Evolutionary conservation across 2,797 vertebrate species (phyloP).

Genomic region (Sebastes melanostomus): DNA sequence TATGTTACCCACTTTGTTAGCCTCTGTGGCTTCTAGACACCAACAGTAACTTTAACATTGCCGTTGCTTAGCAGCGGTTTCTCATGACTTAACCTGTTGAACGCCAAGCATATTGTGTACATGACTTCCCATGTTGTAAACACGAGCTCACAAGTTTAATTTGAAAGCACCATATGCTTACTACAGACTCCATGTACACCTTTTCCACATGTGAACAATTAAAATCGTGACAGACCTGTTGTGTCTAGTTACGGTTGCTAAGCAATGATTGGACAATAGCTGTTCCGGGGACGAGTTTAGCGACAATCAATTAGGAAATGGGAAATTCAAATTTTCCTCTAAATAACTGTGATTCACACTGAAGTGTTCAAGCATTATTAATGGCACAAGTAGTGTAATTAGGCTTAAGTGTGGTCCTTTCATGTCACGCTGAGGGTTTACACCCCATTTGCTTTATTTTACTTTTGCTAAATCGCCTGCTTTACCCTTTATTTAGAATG

Average conservation of each 20-base stretch:
- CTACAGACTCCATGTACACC: not conserved
- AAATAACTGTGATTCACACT: not conserved
- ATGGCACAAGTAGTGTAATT: conserved; percentile 28
- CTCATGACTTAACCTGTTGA: too few relatives aligned
- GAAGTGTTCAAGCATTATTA: conserved; percentile 13
- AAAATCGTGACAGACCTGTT: not conserved
- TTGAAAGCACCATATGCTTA: too few relatives aligned
- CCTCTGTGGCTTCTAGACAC: too few relatives aligned
- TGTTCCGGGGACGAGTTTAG: not conserved
- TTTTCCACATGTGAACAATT: not conserved
- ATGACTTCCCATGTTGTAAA: too few relatives aligned
- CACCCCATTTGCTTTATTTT: not conserved
- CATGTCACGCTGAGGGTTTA: not conserved
- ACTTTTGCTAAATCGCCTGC: conserved; percentile 5
- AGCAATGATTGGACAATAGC: not conserved
- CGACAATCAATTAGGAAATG: not conserved
- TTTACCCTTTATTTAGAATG: not conserved
- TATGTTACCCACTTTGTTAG: too few relatives aligned
- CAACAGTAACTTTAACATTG: too few relatives aligned
- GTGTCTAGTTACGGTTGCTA: not conserved
- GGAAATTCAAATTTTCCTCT: not conserved
- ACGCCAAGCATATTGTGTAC: too few relatives aligned
- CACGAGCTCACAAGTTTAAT: too few relatives aligned
- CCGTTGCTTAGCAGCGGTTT: too few relatives aligned
- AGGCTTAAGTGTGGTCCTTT: conserved; percentile 27